These are phyloP conservation scores for Tetramorium bicarinatum DNA, from an alignment of 2,888 invertebrate species.

Conservation along the genomic window DNA sequence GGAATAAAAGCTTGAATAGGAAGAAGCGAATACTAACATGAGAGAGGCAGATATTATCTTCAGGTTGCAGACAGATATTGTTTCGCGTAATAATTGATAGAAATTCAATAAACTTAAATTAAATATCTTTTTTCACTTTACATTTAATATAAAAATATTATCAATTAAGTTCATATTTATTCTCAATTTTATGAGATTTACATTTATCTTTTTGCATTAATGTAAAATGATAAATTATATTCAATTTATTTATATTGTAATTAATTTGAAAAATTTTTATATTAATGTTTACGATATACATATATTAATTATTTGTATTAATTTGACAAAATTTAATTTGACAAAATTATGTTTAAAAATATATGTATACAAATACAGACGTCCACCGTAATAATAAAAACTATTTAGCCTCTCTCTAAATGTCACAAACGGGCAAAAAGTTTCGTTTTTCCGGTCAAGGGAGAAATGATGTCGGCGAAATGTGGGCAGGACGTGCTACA, in stretches of 20 bases:
- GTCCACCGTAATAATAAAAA: slow-evolving; percentile 14
- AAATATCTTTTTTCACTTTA: neutral
- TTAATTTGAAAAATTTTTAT: neutral
- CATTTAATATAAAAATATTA: neutral
- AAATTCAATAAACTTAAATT: slow-evolving; percentile 11
- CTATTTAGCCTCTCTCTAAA: slow-evolving; percentile 3
- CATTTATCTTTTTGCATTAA: neutral
- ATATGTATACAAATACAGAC: slow-evolving; percentile 18
- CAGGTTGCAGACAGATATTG: neutral
- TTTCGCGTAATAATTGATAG: neutral
- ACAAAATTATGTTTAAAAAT: neutral
- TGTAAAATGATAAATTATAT: neutral
- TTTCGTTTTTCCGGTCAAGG: slow-evolving; percentile 6
- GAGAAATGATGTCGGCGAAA: slow-evolving; percentile 61
- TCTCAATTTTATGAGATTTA: neutral
- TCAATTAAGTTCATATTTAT: neutral
- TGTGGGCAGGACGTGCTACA: slow-evolving; percentile 71
- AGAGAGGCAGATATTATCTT: neutral
- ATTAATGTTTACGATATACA: neutral
- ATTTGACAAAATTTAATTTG: neutral
- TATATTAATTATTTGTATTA: neutral
- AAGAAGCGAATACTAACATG: neutral
- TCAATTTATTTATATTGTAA: neutral
- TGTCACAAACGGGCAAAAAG: slow-evolving; percentile 1
- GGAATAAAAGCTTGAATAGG: slow-evolving; percentile 42